phyloP scores from a whole-genome alignment of 2,888 invertebrate species.

The Dolichomitus sp. region DNA sequence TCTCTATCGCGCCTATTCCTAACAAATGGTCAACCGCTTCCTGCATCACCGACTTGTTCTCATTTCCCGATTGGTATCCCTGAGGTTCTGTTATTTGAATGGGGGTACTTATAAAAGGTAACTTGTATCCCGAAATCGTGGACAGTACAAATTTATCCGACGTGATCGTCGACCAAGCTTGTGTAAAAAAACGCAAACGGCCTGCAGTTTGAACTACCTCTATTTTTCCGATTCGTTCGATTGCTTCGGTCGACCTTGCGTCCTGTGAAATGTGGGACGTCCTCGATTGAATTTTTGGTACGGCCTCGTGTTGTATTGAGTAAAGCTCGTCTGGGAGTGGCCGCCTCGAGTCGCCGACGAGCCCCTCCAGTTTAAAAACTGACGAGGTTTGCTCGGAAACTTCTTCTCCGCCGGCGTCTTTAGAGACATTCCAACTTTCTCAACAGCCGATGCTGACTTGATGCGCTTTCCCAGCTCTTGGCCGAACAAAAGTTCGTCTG shows the following conservation, averaged over 20 bases:
- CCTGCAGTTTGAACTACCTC: constrained; percentile 26
- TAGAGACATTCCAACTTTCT: constrained; percentile 27
- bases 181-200: constrained; percentile 32
- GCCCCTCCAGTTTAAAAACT: background rate
- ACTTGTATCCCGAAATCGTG: constrained; percentile 37
- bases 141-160: constrained; percentile 42
- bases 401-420: constrained; percentile 23
- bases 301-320: background rate
- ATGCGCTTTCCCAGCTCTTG: too few relatives aligned
- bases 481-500: too few relatives aligned
- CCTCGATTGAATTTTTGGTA: constrained; percentile 8
- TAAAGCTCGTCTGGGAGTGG: too few relatives aligned
- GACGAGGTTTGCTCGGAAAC: too few relatives aligned
- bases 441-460: background rate
- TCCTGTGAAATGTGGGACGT: background rate
- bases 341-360: constrained; percentile 19
- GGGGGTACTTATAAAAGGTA: constrained; percentile 24
- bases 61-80: constrained; percentile 22
- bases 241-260: background rate
- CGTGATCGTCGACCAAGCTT: constrained; percentile 45
- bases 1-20: constrained; percentile 29
- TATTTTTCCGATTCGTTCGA: constrained; percentile 28
- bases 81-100: constrained; percentile 12
- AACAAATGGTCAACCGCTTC: constrained; percentile 22
- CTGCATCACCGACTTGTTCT: constrained; percentile 10